Conservation (phyloP, 2,113 vertebrate genomes). For the Anguilla rostrata region DNA sequence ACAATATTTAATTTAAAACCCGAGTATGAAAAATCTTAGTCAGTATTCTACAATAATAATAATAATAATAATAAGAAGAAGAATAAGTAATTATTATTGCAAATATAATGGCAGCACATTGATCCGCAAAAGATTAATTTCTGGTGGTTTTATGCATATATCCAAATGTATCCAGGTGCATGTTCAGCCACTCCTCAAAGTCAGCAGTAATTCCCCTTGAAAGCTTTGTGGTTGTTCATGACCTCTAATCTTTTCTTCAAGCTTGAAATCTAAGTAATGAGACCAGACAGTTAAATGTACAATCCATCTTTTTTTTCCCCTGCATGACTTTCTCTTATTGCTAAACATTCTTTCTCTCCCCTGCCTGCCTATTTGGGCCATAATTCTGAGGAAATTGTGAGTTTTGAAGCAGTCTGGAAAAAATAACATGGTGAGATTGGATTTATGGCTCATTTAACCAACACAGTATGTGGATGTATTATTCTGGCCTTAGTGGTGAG, state of each 20-base stretch:
- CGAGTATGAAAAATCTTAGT: too few relatives aligned
- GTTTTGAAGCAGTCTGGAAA: constrained; percentile 29
- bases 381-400: constrained; percentile 20
- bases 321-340: not conserved
- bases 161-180: not conserved
- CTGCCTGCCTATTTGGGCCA: constrained; percentile 4
- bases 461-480: constrained; percentile 29
- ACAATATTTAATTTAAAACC: too few relatives aligned
- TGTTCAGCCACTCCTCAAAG: not conserved
- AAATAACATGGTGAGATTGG: constrained; percentile 33
- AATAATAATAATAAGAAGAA: too few relatives aligned
- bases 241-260: not conserved
- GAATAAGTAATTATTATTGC: not conserved
- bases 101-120: not conserved
- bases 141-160: not conserved
- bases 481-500: constrained; percentile 19
- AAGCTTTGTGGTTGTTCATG: not conserved
- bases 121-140: not conserved
- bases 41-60: too few relatives aligned
- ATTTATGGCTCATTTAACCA: constrained; percentile 41
- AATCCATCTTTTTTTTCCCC: not conserved
- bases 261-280: not conserved
- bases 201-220: not conserved
- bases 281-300: not conserved
- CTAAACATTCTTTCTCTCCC: not conserved